Base-by-base conservation (phyloP, 2,888 invertebrate species). In the Drosophila trichaetosa region DNA sequence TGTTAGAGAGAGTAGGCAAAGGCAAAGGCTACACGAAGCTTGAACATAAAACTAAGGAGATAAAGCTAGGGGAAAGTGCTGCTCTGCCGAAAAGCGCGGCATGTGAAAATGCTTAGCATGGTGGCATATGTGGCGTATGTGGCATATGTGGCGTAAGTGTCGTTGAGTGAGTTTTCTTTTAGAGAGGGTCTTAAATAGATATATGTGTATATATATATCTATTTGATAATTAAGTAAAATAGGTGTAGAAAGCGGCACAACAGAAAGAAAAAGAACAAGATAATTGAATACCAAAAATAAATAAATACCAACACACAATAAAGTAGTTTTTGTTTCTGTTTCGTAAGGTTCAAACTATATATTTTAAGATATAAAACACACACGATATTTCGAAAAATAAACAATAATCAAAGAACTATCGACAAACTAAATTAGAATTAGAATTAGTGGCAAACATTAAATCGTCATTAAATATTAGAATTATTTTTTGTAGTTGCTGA, bases 391-490 rank as follows among this genome's bases (percentile, higher is more conserved):
- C 16, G n/a, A 68, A 79, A 73, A 83, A 71, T 82, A 69, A 79
- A 79, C 76, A 76, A 73, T 71, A 66, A 69, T 75, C 48, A 75
- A 78, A 68, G 69, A 83, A 87, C 79, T 81, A 81, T 80, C 70
- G 69, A 81, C 54, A 84, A 84, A 79, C 70, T 84, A 75, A 75
- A 83, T 71, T 85, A 84, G 82, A 85, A 85, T 87, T 85, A 84
- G 82, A 85, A 85, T 87, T 87, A 86, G 85, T 85, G 83, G 88
- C 83, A 82, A 86, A 87, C 83, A 86, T 87, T 75, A 73, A 76
- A 75, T 83, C 64, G 68, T 84, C 74, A 67, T 79, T 76, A 81
- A 75, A 79, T 68, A 80, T 76, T 83, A 71, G 56, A 75, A 49
- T 63, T 73, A 58, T 40, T 57, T 40, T 38, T 40, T 40, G n/a